These are phyloP conservation scores for Pogonomyrmex californicus DNA, from an alignment of 1,140 invertebrate species.

Conservation along the genomic window DNA sequence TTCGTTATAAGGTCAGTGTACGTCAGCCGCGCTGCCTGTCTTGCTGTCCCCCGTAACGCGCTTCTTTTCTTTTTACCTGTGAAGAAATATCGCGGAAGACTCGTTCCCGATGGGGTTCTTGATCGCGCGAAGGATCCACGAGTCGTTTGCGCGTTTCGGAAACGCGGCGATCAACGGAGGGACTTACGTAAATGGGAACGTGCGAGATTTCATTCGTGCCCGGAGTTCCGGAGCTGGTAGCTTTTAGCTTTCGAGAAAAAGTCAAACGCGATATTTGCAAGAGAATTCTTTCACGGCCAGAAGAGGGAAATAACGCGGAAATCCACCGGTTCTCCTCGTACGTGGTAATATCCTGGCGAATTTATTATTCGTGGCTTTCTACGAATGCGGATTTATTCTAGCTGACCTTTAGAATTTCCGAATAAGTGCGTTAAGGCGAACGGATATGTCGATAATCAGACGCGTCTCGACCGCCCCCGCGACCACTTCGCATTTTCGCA, in stretches of 20 bases:
- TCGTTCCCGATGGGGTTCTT: conserved; percentile 1
- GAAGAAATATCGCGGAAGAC: background rate
- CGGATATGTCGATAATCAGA: conserved; percentile 57
- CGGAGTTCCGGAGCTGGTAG: background rate
- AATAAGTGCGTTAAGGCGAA: conserved; percentile 59
- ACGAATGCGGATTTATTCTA: conserved; percentile 36
- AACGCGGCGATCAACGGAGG: background rate
- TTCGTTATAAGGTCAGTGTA: conserved; percentile 85
- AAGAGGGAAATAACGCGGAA: conserved; percentile 41
- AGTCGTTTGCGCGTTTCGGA: conserved; percentile 12
- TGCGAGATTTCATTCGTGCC: background rate
- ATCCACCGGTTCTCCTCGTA: conserved; percentile 19
- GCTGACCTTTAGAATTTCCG: conserved; percentile 62
- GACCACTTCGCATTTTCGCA: conserved; percentile 25
- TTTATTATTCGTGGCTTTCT: conserved; percentile 21
- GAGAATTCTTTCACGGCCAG: conserved; percentile 21
- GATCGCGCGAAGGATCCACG: conserved; percentile 14
- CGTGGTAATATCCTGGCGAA: conserved; percentile 30
- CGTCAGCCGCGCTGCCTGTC: conserved; percentile 43
- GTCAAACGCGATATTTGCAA: background rate
- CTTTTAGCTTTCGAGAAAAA: background rate
- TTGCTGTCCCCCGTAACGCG: conserved; percentile 9
- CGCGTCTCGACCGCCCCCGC: conserved; percentile 52
- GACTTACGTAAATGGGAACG: conserved; percentile 27
- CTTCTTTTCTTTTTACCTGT: background rate